Evolutionary conservation across 1,140 invertebrate species (phyloP).

Genomic region (Drosophila parvula): DNA sequence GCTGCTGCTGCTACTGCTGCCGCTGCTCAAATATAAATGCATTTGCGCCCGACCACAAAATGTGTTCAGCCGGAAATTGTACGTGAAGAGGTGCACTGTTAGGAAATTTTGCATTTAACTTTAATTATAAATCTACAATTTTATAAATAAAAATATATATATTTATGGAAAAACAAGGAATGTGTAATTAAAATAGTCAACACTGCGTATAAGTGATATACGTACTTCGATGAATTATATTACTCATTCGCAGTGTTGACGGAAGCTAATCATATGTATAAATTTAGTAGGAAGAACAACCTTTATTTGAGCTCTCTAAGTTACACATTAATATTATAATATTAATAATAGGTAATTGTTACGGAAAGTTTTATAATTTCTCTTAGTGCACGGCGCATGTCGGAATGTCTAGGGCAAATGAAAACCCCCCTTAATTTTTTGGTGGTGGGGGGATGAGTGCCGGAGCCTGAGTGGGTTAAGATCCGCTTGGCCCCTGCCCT

Average conservation of each 20-base stretch:
- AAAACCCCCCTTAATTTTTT: slow-evolving; percentile 27
- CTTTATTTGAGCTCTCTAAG: neutral
- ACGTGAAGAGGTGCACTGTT: slow-evolving; percentile 67
- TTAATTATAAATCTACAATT: neutral
- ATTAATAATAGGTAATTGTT: too few relatives aligned
- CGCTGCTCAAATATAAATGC: slow-evolving; percentile 79
- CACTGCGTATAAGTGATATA: slow-evolving; percentile 3
- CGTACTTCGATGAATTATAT: neutral
- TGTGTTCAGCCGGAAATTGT: slow-evolving; percentile 83
- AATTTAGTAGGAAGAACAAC: neutral
- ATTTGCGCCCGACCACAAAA: slow-evolving; percentile 79
- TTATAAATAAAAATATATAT: neutral
- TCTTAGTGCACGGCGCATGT: slow-evolving; percentile 10
- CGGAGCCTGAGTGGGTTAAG: slow-evolving; percentile 24
- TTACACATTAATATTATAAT: neutral
- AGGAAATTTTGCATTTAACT: neutral
- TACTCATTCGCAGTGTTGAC: slow-evolving; percentile 5
- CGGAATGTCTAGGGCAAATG: neutral
- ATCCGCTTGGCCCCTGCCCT: slow-evolving; percentile 40
- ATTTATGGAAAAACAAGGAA: neutral
- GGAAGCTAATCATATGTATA: neutral
- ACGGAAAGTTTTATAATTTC: neutral
- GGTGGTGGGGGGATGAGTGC: slow-evolving; percentile 6
- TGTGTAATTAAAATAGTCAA: neutral
- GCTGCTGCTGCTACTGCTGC: slow-evolving; percentile 41